Evolutionary conservation across 2,888 invertebrate species (phyloP), one percentile per base, ranked within the genome.

Genomic region (Deladenus siricidicola): DNA sequence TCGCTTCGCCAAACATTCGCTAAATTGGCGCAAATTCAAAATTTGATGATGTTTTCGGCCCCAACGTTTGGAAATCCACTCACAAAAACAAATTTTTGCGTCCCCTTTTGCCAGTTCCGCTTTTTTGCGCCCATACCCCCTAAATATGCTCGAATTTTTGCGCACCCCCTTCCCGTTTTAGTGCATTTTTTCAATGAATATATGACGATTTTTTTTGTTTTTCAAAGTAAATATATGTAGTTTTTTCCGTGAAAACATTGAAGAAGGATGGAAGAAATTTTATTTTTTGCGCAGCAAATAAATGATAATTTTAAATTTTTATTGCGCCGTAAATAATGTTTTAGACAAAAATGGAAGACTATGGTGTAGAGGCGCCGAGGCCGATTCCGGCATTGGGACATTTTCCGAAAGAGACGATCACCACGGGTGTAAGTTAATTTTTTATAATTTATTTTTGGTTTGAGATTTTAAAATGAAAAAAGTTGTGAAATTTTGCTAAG

Each of bases 311-410:
- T n/a, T n/a, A n/a, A n/a, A n/a, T n/a, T n/a, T n/a, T n/a, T n/a
- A n/a, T n/a, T n/a, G n/a, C n/a, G n/a, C n/a, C n/a, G n/a, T n/a
- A n/a, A n/a, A n/a, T n/a, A n/a, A n/a, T n/a, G n/a, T n/a, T n/a
- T n/a, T n/a, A n/a, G n/a, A n/a, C 14, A 14, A 34, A 34, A 14
- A 34, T 34, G 39, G 49, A 49, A 10, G 49, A 49, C 49, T n/a
- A n/a, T n/a, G n/a, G n/a, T n/a, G n/a, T n/a, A n/a, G 6, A 49
- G 4, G 24, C n/a, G 24, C 24, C 28, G 49, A 49, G 24, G 21
- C 21, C 75, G 48, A 71, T 75, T 47, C 75, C 75, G 43, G 73
- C 73, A 14, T 61, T 75, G 30, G 76, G 75, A n/a, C 52, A 42
- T 45, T 74, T 72, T 54, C 75, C 75, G 14, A 68, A 70, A 14